Base-by-base conservation (phyloP, 2,888 invertebrate genomes). In the Melanostoma scalare region DNA sequence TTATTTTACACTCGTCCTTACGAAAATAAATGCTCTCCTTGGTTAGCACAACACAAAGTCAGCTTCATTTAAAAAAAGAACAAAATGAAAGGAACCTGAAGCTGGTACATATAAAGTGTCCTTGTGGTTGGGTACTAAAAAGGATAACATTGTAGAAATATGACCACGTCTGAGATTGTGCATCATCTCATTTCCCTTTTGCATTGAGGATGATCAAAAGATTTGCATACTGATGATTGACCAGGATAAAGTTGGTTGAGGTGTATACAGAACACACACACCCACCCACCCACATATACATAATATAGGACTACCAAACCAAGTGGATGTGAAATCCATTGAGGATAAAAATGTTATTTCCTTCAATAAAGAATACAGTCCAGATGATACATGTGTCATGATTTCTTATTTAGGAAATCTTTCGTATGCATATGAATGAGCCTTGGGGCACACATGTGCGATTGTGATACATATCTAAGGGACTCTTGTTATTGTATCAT, bases 201-300 rank as follows among this genome's bases (percentile, higher is more conserved):
- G 69, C 69, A 74, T 71, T 74, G 60, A 53, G 65, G 46, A 44
- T 44, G 55, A 69, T 74, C 65, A 60, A 74, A 60, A 40, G 74
- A 79, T 79, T 74, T 74, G 65, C 78, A 84, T 84, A 55, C 65
- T 74, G 69, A 73, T 78, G 63, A 58, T 52, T 69, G 20, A 42
- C 40, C 42, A 56, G 30, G 55, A 72, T 60, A 50, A 52, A 33
- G 20, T 20, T 36, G 72, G 46, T 55, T 67, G 55, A 36, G 44
- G 48, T 20, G 20, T 20, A 20, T 20, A 20, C 20, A 20, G 20
- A 20, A 20, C 20, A 20, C 20, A 20, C 20, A 20, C 20, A 20
- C 20, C 20, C 20, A 20, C 20, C 20, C 20, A 20, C 20, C 20
- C 20, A 20, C 20, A 20, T 20, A 20, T 20, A 20, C 20, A 20